Evolutionary conservation across 2,888 invertebrate species (phyloP).

Genomic region (Pseudeuparius sepicola): DNA sequence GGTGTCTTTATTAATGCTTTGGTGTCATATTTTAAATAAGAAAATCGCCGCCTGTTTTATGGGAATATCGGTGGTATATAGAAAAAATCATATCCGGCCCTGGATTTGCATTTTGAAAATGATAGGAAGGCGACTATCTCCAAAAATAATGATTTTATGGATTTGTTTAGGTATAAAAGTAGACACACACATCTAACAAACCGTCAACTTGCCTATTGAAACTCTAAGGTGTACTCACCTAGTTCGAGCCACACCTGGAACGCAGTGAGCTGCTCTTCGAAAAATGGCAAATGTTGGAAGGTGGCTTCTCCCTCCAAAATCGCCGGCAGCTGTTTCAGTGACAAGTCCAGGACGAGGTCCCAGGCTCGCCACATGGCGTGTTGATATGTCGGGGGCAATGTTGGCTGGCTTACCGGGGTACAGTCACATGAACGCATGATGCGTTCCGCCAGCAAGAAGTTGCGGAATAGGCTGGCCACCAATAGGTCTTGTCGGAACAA

Average conservation of each 20-base stretch:
- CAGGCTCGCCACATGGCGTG: slow-evolving; percentile 96
- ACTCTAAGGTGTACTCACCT: slow-evolving; percentile 41
- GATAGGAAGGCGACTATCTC: too few relatives aligned
- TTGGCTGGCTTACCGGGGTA: slow-evolving; percentile 88
- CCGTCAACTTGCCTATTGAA: too few relatives aligned
- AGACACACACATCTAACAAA: too few relatives aligned
- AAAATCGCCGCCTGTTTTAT: too few relatives aligned
- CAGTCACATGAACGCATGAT: slow-evolving; percentile 96
- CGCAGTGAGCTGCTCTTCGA: slow-evolving; percentile 95
- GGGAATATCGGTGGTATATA: too few relatives aligned
- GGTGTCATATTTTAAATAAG: too few relatives aligned
- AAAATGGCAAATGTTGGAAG: slow-evolving; percentile 80
- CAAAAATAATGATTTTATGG: too few relatives aligned
- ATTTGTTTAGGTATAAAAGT: too few relatives aligned
- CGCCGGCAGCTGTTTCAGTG: slow-evolving; percentile 79
- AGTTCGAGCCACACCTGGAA: slow-evolving; percentile 91
- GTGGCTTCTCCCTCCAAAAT: slow-evolving; percentile 53
- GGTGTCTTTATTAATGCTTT: too few relatives aligned
- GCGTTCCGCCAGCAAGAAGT: slow-evolving; percentile 92
- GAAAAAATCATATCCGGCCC: too few relatives aligned
- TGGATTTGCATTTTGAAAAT: too few relatives aligned
- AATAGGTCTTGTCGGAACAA: slow-evolving; percentile 94
- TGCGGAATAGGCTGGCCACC: slow-evolving; percentile 96
- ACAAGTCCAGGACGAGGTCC: slow-evolving; percentile 94
- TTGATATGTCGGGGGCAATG: slow-evolving; percentile 80